Percentiles rank a stretch among this genome's conserved stretches.
phyloP scores from a whole-genome alignment of 2,797 vertebrate species.

The Sebastes hubbsi region DNA sequence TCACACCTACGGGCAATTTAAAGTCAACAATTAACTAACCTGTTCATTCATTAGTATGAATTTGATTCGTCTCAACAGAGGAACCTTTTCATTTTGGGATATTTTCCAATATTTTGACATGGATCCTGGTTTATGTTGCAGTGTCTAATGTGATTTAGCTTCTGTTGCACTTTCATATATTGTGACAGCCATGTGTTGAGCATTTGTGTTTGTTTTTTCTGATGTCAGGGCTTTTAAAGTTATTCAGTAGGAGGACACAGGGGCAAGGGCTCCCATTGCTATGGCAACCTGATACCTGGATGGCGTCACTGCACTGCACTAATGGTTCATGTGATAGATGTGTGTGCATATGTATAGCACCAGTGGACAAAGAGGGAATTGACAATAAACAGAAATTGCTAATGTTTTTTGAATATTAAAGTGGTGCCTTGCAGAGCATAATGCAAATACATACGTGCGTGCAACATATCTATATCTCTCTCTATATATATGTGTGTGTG shows the following conservation, averaged over 20 bases:
- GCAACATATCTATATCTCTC: too few species aligned
- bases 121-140: neutral
- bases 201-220: conserved; percentile 35
- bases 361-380: neutral
- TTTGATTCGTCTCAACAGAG: neutral
- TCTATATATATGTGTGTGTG: too few species aligned
- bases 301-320: conserved; percentile 22
- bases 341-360: neutral
- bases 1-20: too few species aligned
- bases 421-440: neutral
- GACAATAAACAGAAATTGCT: neutral
- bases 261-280: conserved; percentile 44
- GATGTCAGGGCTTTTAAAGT: conserved; percentile 39
- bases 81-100: neutral
- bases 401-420: conserved; percentile 14
- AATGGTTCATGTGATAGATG: neutral
- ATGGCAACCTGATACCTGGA: conserved; percentile 66
- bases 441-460: neutral
- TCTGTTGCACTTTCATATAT: neutral
- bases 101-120: neutral
- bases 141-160: neutral
- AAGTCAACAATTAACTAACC: too few species aligned
- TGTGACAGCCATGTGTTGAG: neutral
- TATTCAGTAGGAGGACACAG: conserved; percentile 31
- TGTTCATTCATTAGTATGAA: neutral